A percentile compares a stretch with the other conserved stretches of the same genome.
These are phyloP conservation scores for Variabilichromis moorii DNA, from an alignment of 2,113 vertebrate species.

Conservation along the genomic window DNA sequence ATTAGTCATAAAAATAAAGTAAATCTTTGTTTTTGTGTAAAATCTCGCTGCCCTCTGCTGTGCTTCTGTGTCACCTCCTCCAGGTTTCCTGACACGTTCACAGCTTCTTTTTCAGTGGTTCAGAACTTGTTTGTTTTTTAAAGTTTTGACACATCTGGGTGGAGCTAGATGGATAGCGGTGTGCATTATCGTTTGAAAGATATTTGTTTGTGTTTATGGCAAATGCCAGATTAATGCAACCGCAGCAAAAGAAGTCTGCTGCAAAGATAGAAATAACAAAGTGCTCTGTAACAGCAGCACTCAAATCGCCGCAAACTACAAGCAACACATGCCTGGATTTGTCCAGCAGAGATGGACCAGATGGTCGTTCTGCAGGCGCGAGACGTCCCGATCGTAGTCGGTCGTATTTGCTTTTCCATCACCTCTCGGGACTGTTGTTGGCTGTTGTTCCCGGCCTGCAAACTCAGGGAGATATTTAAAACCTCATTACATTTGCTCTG, in stretches of 20 bases:
- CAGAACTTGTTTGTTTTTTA: not conserved
- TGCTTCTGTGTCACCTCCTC: not conserved
- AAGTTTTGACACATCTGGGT: rapidly evolving
- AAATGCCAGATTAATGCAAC: not conserved
- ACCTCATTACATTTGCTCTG: not conserved
- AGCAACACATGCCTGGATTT: not conserved
- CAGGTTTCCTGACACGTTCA: not conserved
- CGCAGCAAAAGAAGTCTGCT: not conserved
- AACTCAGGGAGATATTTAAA: not conserved
- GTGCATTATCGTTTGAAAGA: not conserved
- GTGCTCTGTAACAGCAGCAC: not conserved
- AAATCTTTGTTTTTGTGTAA: not conserved
- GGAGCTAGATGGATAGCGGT: not conserved
- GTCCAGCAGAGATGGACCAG: not conserved
- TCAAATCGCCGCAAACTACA: not conserved
- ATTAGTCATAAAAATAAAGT: not conserved
- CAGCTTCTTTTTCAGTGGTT: not conserved
- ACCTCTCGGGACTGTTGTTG: not conserved
- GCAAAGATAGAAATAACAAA: not conserved
- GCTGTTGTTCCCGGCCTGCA: not conserved
- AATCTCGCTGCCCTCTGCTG: not conserved
- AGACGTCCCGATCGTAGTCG: not conserved
- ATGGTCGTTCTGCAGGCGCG: not conserved
- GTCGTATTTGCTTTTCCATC: not conserved
- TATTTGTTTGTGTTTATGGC: not conserved